Evolutionary conservation across 2,888 invertebrate species (phyloP).

Genomic region (Terebella lapidaria): DNA sequence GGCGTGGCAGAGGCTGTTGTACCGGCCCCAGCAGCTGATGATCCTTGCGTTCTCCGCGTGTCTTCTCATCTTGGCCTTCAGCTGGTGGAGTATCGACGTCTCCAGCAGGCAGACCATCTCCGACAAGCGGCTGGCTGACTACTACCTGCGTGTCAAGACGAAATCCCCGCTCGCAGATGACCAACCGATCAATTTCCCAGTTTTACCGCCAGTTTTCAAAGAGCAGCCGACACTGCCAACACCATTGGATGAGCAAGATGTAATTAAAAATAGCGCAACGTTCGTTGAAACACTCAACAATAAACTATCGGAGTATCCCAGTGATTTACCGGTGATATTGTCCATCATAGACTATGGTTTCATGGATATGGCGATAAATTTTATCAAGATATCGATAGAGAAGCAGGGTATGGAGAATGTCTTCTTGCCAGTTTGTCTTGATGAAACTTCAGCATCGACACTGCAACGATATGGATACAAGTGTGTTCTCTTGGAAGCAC

Average conservation of each 20-base stretch:
- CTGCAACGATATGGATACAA: neutral
- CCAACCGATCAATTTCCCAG: neutral
- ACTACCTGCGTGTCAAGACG: too few relatives aligned
- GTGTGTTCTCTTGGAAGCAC: neutral
- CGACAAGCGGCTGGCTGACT: too few relatives aligned
- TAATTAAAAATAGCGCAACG: neutral
- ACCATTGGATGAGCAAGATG: neutral
- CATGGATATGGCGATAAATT: neutral
- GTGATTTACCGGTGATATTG: too few relatives aligned
- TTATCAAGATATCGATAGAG: neutral
- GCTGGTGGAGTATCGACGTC: too few relatives aligned
- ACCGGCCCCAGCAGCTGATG: too few relatives aligned
- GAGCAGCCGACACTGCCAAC: neutral
- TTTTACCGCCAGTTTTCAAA: neutral
- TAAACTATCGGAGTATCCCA: too few relatives aligned
- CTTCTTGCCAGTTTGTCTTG: neutral
- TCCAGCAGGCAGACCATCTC: too few relatives aligned
- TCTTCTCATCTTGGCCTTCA: too few relatives aligned
- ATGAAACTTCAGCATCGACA: neutral
- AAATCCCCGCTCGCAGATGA: too few relatives aligned
- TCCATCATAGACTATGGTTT: neutral
- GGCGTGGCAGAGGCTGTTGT: too few relatives aligned
- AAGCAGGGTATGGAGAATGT: neutral
- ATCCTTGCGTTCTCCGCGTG: too few relatives aligned
- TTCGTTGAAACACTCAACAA: too few relatives aligned